Base-by-base conservation (phyloP, 1,140 invertebrate species). In the Dendrolimus punctatus region DNA sequence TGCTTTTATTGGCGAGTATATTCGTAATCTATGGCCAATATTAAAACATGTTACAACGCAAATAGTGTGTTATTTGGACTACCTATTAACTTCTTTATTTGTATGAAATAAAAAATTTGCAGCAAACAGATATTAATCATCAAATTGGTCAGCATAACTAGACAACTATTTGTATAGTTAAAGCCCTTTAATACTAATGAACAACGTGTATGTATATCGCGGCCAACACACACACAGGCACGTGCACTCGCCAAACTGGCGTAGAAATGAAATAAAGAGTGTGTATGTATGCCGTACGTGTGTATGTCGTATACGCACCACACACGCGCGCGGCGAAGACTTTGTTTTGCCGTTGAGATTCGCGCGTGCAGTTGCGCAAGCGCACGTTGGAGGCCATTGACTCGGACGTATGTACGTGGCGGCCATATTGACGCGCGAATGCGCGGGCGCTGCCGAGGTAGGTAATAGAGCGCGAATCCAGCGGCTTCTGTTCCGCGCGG, bases 341-440 rank as follows among this genome's bases (percentile, higher is more conserved):
- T 77, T 82, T 82, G 75, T 84, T 86, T 84, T 84, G 79, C 76
- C 68, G 76, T 79, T 73, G 79, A 86, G 80, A 84, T 84, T 84
- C 80, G 83, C 81, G 80, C 75, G 80, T 80, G 77, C 64, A 67
- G 74, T 86, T 86, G 83, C 80, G 83, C 83, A 86, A 86, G 80
- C 78, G 71, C 73, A 76, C 60, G 56, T 55, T 78, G 75, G 82
- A 86, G 83, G 83, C 83, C 83, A 70, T 84, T 86, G 83, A 84
- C 83, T 80, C 75, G 69, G 62, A 61, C 58, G 71, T 39, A 41
- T 73, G 72, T 65, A 67, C 63, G 66, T 60, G 66, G 77, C 76
- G 64, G 80, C 76, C 80, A 81, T 80, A 58, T 76, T 74, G 77
- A 52, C 66, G 68, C 50, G 64, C 64, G 57, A 57, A 50, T 40